Percentiles rank a stretch among this genome's conserved stretches.
Conservation (phyloP, 1,140 invertebrate genomes). For the Psix sp. region DNA sequence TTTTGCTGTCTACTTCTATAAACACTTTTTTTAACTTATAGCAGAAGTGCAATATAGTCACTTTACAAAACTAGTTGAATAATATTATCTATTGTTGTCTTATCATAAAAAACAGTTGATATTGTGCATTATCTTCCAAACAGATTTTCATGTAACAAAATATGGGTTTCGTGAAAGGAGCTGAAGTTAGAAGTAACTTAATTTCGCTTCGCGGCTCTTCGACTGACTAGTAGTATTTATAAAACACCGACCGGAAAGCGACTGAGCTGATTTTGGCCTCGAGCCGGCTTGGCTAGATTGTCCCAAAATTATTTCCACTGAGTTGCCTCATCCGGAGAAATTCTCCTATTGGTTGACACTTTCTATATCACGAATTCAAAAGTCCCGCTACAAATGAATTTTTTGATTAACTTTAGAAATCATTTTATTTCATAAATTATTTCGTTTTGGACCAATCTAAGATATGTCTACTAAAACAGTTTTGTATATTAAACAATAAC, state of each 20-base stretch:
- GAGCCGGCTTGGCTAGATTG: constrained; percentile 69
- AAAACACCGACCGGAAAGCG: constrained; percentile 78
- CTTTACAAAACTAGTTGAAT: too few relatives aligned
- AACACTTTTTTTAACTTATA: too few relatives aligned
- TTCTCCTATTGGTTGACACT: constrained; percentile 18
- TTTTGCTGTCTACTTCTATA: too few relatives aligned
- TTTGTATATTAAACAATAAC: too few relatives aligned
- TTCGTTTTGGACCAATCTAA: too few relatives aligned
- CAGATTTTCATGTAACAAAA: constrained; percentile 4
- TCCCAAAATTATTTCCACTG: constrained; percentile 59
- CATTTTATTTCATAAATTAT: neutral
- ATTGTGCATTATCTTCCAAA: too few relatives aligned
- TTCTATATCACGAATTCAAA: constrained; percentile 22
- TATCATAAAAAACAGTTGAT: too few relatives aligned
- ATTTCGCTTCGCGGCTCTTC: constrained; percentile 62
- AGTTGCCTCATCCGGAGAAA: constrained; percentile 47
- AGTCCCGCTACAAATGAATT: constrained; percentile 32
- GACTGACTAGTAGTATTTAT: constrained; percentile 76
- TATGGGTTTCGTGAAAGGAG: constrained; percentile 14
- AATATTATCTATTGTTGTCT: too few relatives aligned
- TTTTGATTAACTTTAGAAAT: neutral
- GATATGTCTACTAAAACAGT: too few relatives aligned
- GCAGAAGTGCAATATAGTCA: too few relatives aligned
- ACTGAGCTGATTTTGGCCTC: constrained; percentile 76
- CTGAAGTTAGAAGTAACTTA: constrained; percentile 22